Evolutionary conservation across 2,113 vertebrate species (phyloP), one percentile per base, ranked within the genome.

Genomic region (Puntigrus tetrazona): DNA sequence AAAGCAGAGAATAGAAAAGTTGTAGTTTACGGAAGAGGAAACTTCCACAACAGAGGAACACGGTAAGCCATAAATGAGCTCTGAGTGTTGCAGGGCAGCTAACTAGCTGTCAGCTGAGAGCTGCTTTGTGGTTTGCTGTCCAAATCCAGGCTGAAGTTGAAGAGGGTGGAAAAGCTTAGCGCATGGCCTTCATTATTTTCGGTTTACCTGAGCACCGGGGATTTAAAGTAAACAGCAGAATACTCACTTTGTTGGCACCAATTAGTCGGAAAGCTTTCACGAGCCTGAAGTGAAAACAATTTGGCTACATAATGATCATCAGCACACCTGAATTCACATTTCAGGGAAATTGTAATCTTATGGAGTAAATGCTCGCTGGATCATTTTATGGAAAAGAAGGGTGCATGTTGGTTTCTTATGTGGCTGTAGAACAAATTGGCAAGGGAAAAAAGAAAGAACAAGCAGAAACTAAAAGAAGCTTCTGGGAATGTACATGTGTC

Each of bases 31-130:
- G 29, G 81, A 50, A 59, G 50, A 45, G 69, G 79, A 52, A 86
- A 79, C 85, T 86, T 75, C 11, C 11, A 67, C 55, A 83, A 41
- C 75, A 80, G n/a, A 57, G n/a, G 50, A 59, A 79, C 34, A 47
- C 72, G 79, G 57, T 73, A 41, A 86, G 85, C 36, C 72, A 63
- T 61, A 81, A 61, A 75, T 80, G 52, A 79, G 84, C 45, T 72
- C 38, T 73, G 75, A 88, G 84, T 45, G 78, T 70, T 80, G 59
- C 81, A 59, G 47, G 73, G 82, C 59, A n/a, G 47, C 84, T 86
- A 91, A 91, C 88, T 89, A 92, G 89, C 86, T 87, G 87, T 85
- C 86, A 85, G 87, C 80, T 85, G 63, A 67, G 13, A 50, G 87
- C 86, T 86, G 86, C 89, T 86, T 82, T 85, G 84, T 79, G 84